Base-by-base conservation (phyloP, 30 jellyfish, hydroid and myxozoan genomes). In the Morbakka virulenta region DNA sequence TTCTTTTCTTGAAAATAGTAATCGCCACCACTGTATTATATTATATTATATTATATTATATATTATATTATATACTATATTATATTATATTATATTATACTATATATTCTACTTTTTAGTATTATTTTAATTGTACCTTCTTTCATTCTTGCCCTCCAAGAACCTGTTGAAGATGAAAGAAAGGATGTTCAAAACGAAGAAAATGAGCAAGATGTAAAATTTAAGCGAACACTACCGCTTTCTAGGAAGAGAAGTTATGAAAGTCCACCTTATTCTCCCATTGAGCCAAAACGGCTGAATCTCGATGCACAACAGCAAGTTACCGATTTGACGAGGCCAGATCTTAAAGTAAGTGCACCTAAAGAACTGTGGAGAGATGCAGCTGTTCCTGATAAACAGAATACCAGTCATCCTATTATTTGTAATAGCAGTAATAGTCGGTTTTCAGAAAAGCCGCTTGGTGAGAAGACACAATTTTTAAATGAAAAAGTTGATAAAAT, bases 231-330 rank as follows among this genome's bases (percentile, higher is more conserved):
- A 4, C 26, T 30, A 3, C 26, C 48, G 17, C 27, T 22, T 28
- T 49, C 80, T 27, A 47, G 23, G 30, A 65, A 65, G 69, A 84
- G 89, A 41, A 77, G 84, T 4, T 30, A 22, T 2, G 95, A 88
- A 24, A 88, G 93, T 57, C 96, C 96, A 9, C 93, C 89, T 0
- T 78, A 67, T 64, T 81, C 97, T 2, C 90, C 91, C 21, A 48
- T 88, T 33, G 97, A 88, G 35, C 89, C 91, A 36, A 80, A 75
- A 52, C 66, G 82, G 17, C 64, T 83, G 32, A 34, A 48, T 41
- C 21, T 52, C 22, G 93, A 84, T 35, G 78, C 88, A n/a, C 72
- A 64, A 32, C 75, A 47, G 26, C 52, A 6, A n/a, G 34, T 57
- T 13, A 80, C 95, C 47, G 88, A 81, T 32, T 67, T 85, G 17